phyloP scores from a whole-genome alignment of 2,797 vertebrate species.

The Jordanella pulchra region DNA sequence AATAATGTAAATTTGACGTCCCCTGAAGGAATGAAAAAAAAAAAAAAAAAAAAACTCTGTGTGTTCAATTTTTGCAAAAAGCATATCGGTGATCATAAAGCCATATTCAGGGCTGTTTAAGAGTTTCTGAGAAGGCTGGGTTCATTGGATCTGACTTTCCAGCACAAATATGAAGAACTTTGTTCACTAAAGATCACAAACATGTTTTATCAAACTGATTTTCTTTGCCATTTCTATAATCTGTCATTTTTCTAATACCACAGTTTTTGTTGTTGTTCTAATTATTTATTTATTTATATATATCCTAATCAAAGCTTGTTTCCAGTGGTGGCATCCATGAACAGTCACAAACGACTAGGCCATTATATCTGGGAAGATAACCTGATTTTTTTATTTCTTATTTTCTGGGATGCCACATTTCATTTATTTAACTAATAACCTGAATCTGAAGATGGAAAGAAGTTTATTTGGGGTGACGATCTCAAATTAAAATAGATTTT shows the following conservation, averaged over 20 bases:
- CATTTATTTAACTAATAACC: background rate
- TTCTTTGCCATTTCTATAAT: background rate
- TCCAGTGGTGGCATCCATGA: constrained; percentile 14
- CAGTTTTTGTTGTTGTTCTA: constrained; percentile 19
- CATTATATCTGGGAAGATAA: background rate
- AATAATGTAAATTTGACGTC: background rate
- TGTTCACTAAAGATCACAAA: background rate
- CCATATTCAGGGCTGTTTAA: constrained; percentile 57
- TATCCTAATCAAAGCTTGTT: constrained; percentile 6
- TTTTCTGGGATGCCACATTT: background rate
- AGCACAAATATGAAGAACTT: constrained; percentile 10
- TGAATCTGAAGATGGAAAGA: background rate
- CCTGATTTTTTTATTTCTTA: background rate
- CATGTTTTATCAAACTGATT: background rate
- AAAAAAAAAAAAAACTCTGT: no score
- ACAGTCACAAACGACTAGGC: background rate
- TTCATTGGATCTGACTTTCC: constrained; percentile 21
- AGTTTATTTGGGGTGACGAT: background rate
- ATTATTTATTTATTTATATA: no score
- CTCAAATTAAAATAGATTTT: background rate
- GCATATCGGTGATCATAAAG: constrained; percentile 44
- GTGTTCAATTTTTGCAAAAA: constrained; percentile 11
- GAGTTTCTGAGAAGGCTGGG: constrained; percentile 40
- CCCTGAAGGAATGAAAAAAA: background rate
- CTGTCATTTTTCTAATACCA: background rate